Evolutionary conservation across 2,888 invertebrate genomes (phyloP).

Genomic region (Drosophila formosana): DNA sequence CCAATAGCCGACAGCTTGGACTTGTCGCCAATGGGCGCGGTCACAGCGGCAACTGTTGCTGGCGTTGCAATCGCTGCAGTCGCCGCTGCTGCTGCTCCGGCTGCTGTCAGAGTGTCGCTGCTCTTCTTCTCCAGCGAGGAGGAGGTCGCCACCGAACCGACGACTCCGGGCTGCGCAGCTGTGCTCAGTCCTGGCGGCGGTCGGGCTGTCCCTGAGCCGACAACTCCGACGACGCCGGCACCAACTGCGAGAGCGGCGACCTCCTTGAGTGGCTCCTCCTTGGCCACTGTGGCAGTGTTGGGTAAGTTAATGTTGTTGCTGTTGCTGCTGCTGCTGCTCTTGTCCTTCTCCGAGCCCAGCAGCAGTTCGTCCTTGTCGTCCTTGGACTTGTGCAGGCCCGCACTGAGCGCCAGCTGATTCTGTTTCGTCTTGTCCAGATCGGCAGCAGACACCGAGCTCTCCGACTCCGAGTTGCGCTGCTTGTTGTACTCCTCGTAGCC

Average conservation of each 20-base stretch:
- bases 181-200: constrained; percentile 68
- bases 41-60: not conserved
- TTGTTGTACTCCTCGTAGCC: constrained; percentile 79
- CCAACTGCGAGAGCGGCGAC: constrained; percentile 16
- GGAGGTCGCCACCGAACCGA: constrained; percentile 24
- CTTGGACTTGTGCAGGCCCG: constrained; percentile 86
- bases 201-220: constrained; percentile 21
- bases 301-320: constrained; percentile 44
- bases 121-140: constrained; percentile 64
- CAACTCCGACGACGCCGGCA: not conserved
- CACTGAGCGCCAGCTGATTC: constrained; percentile 89
- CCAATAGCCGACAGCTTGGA: constrained; percentile 63
- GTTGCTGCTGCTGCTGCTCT: constrained; percentile 54
- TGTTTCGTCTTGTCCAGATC: constrained; percentile 89
- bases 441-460: constrained; percentile 36
- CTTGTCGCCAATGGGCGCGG: constrained; percentile 61
- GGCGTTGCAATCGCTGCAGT: constrained; percentile 12
- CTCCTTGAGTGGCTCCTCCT: constrained; percentile 62
- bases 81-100: constrained; percentile 26
- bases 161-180: constrained; percentile 24
- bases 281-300: constrained; percentile 69
- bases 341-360: constrained; percentile 60
- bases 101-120: constrained; percentile 8
- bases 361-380: constrained; percentile 58
- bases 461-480: constrained; percentile 81